These are phyloP conservation scores for Drosophila willistoni DNA, from an alignment of 1,140 invertebrate genomes.

Conservation along the genomic window DNA sequence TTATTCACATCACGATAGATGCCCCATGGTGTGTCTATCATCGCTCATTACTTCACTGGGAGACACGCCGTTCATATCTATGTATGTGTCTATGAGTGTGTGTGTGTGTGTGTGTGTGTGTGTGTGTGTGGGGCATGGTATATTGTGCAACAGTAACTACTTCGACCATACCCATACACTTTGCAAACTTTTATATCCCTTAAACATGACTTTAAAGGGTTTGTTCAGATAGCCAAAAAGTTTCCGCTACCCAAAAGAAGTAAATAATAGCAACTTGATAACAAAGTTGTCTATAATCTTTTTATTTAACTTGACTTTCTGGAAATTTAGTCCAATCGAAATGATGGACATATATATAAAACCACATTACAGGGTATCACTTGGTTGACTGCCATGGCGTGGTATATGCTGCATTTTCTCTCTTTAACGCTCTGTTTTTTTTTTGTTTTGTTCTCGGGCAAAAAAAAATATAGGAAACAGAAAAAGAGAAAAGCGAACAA, in stretches of 20 bases:
- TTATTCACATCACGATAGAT: constrained; percentile 1
- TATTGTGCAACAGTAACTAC: constrained; percentile 1
- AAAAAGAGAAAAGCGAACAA: constrained; percentile 38
- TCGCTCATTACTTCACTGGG: constrained; percentile 1
- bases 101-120: not conserved
- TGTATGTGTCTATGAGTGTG: not conserved
- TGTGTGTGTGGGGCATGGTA: too few relatives aligned
- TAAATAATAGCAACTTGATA: too few relatives aligned
- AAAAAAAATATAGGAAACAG: constrained; percentile 30
- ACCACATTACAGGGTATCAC: not conserved
- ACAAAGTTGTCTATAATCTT: too few relatives aligned
- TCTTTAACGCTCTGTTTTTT: not conserved
- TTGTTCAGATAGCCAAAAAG: too few relatives aligned
- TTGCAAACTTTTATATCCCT: constrained; percentile 1
- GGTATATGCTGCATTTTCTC: not conserved
- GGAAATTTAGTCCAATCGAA: too few relatives aligned
- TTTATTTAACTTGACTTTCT: too few relatives aligned
- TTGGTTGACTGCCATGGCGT: not conserved
- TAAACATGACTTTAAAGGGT: too few relatives aligned
- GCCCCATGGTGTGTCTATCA: constrained; percentile 3
- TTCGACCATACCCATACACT: not conserved
- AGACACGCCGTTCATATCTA: not conserved
- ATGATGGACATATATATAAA: too few relatives aligned
- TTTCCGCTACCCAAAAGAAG: too few relatives aligned
- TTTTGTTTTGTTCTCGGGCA: constrained; percentile 58